These are phyloP conservation scores for Halocynthia aurantium DNA, from an alignment of 23 tunicate species.

Conservation along the genomic window DNA sequence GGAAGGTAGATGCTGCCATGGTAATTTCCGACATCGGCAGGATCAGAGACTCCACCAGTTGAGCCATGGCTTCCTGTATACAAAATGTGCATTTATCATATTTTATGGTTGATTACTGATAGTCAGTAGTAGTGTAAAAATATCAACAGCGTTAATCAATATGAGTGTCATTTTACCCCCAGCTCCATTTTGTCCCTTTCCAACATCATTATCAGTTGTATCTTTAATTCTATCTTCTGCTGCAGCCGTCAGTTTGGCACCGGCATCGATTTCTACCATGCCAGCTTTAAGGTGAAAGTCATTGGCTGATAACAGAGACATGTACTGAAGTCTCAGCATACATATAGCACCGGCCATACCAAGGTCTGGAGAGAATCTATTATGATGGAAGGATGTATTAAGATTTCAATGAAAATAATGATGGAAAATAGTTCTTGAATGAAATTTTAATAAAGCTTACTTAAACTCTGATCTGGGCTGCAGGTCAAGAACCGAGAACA, in stretches of 20 bases:
- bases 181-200: constrained; percentile 17
- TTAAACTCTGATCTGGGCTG: constrained; percentile 4
- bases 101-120: no score
- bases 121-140: no score
- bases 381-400: no score
- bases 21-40: constrained; percentile 9
- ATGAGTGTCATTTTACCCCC: constrained; percentile 1
- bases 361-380: constrained; percentile 17
- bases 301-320: constrained; percentile 8
- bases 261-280: constrained; percentile 17
- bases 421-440: background rate
- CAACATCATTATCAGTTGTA: constrained; percentile 1
- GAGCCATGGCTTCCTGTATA: constrained; percentile 23
- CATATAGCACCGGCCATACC: constrained; percentile 22
- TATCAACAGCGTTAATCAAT: background rate
- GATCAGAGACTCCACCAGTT: constrained; percentile 15
- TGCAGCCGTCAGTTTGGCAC: constrained; percentile 14
- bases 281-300: constrained; percentile 19
- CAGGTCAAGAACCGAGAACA: constrained; percentile 6
- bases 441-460: background rate
- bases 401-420: no score
- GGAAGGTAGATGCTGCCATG: constrained; percentile 17
- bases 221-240: constrained; percentile 12
- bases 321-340: constrained; percentile 12
- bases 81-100: background rate